Base-by-base conservation (phyloP, 1,140 invertebrate genomes). In the Drosophila bocki region DNA sequence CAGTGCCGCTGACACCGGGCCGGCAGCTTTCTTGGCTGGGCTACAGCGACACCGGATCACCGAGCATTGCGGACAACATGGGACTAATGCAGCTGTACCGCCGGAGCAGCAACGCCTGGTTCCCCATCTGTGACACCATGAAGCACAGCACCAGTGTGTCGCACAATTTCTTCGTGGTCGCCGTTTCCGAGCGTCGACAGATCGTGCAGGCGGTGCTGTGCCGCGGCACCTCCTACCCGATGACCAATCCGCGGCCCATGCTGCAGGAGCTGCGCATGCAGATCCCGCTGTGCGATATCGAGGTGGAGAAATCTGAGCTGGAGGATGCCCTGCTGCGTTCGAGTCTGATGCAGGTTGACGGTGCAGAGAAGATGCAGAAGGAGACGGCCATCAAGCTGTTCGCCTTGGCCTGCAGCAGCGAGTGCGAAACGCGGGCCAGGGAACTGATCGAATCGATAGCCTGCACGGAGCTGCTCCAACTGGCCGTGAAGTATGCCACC, bases 301-400 rank as follows among this genome's bases (percentile, higher is more conserved):
- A 95, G 54, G 95, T 95, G 6, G 97, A 98, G 88, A 99, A 98
- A 93, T 69, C 75, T 15, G 75, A 78, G 33, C 32, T 78, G 19
- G 75, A 78, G 56, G 75, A 78, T 50, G 44, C 56, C 12, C 39
- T 97, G 44, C 95, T 96, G 78, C 94, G 96, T 13, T 94, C 95
- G 87, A 94, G 94, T 56, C 94, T 94, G 58, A 94, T 95, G 86
- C 93, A 94, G 1, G 82, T 93, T 2, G 95, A 96, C 8, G 94
- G 95, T 42, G 93, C 56, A 1, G 75, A 78, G 50, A 78, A 78
- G 56, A 42, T 60, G 26, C 94, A 95, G 7, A 95, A 96, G 72
- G 96, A 98, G 92, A 95, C 95, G n/a, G 95, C 98, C 32, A 95
- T 99, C 69, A 98, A 98, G 93, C 92, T 98, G 22, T 98, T 99